Conservation (phyloP, 2,797 vertebrate genomes). For the Lophotriccus pileatus region DNA sequence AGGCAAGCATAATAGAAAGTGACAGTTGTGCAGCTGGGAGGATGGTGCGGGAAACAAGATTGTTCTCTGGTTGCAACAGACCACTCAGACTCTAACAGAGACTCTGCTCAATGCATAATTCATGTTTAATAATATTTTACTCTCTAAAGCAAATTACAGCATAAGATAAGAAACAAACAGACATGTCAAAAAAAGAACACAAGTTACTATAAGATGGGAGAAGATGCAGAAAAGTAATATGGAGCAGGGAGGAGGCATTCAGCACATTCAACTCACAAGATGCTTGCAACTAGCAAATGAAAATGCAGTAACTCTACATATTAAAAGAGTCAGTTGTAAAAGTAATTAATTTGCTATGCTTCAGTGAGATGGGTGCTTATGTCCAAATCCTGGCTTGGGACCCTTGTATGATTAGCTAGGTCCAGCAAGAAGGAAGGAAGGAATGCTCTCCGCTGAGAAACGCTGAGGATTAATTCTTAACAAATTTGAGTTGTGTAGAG, state of each 20-base stretch:
- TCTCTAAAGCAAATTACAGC: conserved; percentile 27
- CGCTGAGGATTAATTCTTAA: not conserved
- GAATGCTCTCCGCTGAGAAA: not conserved
- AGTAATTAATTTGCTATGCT: not conserved
- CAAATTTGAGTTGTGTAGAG: not conserved
- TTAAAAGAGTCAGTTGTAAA: not conserved
- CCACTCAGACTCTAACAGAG: conserved; percentile 19
- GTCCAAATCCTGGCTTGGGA: not conserved
- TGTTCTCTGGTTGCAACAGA: conserved; percentile 22
- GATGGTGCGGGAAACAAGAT: not conserved
- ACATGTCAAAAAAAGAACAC: not conserved
- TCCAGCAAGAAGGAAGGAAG: not conserved
- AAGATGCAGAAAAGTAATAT: not conserved
- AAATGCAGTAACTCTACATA: not conserved
- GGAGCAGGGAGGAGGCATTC: not conserved
- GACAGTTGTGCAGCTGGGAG: conserved; percentile 69
- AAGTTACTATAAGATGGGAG: not conserved
- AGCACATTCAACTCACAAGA: not conserved
- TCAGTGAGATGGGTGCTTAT: not conserved
- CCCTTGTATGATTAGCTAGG: not conserved
- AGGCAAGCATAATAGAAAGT: conserved; percentile 53
- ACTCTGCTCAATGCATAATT: conserved; percentile 58
- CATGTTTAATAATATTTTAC: conserved; percentile 54
- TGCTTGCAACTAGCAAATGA: not conserved
- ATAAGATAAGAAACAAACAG: conserved; percentile 27